Evolutionary conservation across 2,888 invertebrate genomes (phyloP), one percentile per base, ranked within the genome.

Genomic region (Lacanobia wlatinum): DNA sequence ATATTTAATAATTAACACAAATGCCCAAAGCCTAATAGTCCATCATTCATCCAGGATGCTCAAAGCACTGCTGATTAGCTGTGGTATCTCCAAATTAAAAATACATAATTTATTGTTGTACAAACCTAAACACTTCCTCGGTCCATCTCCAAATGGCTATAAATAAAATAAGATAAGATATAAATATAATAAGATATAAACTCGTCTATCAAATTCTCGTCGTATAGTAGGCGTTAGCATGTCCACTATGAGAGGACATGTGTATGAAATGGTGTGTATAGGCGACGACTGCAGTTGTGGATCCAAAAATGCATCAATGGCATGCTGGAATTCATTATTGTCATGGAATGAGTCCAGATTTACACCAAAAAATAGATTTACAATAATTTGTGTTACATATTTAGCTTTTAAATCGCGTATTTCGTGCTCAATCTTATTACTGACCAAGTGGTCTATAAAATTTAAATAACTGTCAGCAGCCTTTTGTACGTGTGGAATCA

Each of bases 71-170:
- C 7, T n/a, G 6, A 1, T 50, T 50, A 18, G 9, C 3, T 2
- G 50, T n/a, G 50, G 4, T 1, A 43, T 43, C 5, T 43, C 14
- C 43, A 43, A 14, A 43, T 43, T 16, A 43, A 43, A 43, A 43
- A 14, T 14, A 43, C 14, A 23, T 21, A 40, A 23, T 12, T 23
- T 9, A 21, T 12, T 5, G 5, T 12, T 0, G 16, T 48, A 71
- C 70, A 53, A 52, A 71, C 71, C 43, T n/a, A 69, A 58, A 46
- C 53, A 70, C 10, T n/a, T 18, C 16, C 43, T 59, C 14, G 70
- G 70, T 23, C 70, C 59, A 43, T 14, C 69, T 58, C 58, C 69
- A 43, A 59, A 69, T 21, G 70, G 59, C 6, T n/a, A n/a, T n/a
- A n/a, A n/a, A n/a, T n/a, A n/a, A n/a, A n/a, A n/a, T n/a, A n/a